Evolutionary conservation across 2,113 vertebrate genomes (phyloP).

Genomic region (Columbina picui): DNA sequence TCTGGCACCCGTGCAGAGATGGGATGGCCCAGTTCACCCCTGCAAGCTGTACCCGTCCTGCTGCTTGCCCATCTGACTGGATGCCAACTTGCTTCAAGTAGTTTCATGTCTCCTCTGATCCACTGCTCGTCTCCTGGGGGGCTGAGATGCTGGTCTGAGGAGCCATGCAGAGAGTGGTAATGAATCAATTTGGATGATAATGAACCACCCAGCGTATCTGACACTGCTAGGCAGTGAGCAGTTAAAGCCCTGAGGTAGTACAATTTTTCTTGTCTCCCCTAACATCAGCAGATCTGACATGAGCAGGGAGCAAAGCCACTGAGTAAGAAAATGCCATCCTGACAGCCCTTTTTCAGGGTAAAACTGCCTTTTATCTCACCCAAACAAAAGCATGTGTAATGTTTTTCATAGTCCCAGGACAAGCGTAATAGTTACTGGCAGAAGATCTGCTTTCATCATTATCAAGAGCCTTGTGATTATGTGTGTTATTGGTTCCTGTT

Average conservation of each 20-base stretch:
- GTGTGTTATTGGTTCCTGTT: constrained; percentile 21
- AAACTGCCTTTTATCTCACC: constrained; percentile 12
- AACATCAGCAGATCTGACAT: background rate
- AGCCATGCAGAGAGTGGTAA: background rate
- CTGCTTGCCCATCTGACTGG: background rate
- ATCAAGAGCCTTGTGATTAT: constrained; percentile 7
- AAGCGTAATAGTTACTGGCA: constrained; percentile 3
- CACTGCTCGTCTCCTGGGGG: background rate
- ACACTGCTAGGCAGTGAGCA: background rate
- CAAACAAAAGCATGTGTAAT: background rate
- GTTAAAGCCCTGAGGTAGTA: background rate
- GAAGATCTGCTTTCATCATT: constrained; percentile 9
- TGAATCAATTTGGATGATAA: background rate
- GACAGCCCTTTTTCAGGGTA: background rate
- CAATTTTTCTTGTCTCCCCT: background rate
- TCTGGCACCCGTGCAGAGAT: background rate
- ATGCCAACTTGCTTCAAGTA: background rate
- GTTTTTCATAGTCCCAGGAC: background rate
- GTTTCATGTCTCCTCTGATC: background rate
- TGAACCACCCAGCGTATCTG: background rate
- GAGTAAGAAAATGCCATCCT: background rate
- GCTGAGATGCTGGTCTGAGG: background rate
- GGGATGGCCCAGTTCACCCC: background rate
- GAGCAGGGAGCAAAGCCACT: background rate
- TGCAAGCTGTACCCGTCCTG: background rate